These are phyloP conservation scores for Gadopsis marmoratus DNA, from an alignment of 2,797 vertebrate species.

Conservation along the genomic window DNA sequence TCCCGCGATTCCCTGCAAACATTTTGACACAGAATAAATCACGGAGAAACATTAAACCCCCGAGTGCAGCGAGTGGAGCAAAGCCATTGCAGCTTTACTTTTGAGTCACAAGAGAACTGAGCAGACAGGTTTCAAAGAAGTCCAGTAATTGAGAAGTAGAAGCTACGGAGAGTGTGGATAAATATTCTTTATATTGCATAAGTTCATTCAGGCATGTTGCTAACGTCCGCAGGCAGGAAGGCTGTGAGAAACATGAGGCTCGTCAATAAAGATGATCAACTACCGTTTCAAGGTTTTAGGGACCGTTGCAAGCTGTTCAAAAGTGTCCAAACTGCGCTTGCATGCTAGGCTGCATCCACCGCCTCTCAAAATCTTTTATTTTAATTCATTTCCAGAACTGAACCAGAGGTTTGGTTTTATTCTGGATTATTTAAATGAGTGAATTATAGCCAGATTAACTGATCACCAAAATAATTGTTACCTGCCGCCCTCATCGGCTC, in stretches of 20 bases:
- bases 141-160: too few relatives aligned
- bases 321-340: neutral
- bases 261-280: neutral
- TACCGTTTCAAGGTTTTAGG: neutral
- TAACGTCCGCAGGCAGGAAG: neutral
- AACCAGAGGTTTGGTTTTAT: neutral
- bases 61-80: neutral
- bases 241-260: neutral
- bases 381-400: neutral
- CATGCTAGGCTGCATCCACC: neutral
- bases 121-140: too few relatives aligned
- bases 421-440: neutral
- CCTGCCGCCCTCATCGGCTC: too few relatives aligned
- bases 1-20: conserved; percentile 48
- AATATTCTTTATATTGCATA: too few relatives aligned
- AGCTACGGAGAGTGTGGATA: too few relatives aligned
- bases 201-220: neutral
- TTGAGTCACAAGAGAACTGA: too few relatives aligned
- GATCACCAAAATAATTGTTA: neutral
- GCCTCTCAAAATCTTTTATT: neutral
- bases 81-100: neutral
- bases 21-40: conserved; percentile 59
- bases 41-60: neutral
- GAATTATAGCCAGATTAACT: neutral
- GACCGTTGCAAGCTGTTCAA: neutral